These are phyloP conservation scores for Astyanax mexicanus DNA, from an alignment of 2,797 vertebrate genomes.

Conservation along the genomic window DNA sequence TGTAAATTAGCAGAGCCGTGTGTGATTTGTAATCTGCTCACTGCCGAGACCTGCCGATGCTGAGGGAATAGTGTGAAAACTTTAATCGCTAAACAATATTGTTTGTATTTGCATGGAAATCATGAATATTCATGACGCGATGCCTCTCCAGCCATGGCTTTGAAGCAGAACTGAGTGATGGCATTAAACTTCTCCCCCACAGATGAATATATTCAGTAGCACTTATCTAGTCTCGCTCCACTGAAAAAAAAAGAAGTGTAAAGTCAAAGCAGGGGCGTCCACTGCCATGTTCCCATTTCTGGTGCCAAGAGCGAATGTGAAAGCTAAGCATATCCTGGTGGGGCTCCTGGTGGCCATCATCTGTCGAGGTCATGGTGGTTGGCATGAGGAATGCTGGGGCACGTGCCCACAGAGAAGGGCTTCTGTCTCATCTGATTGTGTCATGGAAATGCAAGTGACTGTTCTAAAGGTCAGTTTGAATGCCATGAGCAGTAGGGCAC, in stretches of 20 bases:
- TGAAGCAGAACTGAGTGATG: constrained; percentile 10
- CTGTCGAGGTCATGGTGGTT: constrained; percentile 66
- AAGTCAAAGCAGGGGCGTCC: constrained; percentile 11
- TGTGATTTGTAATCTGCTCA: background rate
- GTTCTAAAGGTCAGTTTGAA: constrained; percentile 58
- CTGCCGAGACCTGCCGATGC: constrained; percentile 3
- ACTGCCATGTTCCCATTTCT: constrained; percentile 27
- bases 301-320: constrained; percentile 43
- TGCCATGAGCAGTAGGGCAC: constrained; percentile 13
- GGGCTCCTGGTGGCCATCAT: constrained; percentile 52
- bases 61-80: constrained; percentile 32
- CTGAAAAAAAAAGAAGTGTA: constrained; percentile 19
- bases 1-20: constrained; percentile 10
- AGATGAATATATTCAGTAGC: constrained; percentile 13
- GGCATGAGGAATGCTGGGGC: constrained; percentile 62
- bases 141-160: constrained; percentile 6
- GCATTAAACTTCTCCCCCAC: background rate
- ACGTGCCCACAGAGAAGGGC: constrained; percentile 54
- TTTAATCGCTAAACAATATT: constrained; percentile 10
- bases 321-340: constrained; percentile 46
- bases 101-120: constrained; percentile 15
- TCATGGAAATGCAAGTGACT: constrained; percentile 55
- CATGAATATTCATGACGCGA: constrained; percentile 24
- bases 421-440: constrained; percentile 63
- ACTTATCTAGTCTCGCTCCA: background rate